Conservation (phyloP, 1,140 invertebrate species). For the Monomorium pharaonis region DNA sequence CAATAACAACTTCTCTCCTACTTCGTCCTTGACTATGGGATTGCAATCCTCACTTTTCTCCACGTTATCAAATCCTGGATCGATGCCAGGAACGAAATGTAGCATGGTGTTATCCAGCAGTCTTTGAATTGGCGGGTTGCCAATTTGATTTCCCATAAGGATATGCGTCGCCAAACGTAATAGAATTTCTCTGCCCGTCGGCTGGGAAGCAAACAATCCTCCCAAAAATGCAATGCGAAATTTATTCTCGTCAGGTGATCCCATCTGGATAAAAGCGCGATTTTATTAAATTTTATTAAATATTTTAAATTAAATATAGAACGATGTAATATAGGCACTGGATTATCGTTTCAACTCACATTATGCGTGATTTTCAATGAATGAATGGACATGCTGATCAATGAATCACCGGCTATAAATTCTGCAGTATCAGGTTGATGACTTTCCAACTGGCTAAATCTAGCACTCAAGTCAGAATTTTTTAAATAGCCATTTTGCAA, state of each 20-base stretch:
- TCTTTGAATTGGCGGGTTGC: slow-evolving; percentile 87
- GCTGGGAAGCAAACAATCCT: slow-evolving; percentile 93
- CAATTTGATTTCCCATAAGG: slow-evolving; percentile 88
- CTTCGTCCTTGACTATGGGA: slow-evolving; percentile 84
- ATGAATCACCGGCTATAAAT: slow-evolving; percentile 87
- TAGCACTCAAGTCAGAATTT: slow-evolving; percentile 87
- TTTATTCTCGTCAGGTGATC: slow-evolving; percentile 91
- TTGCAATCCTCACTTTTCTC: slow-evolving; percentile 83
- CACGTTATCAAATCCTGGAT: slow-evolving; percentile 86
- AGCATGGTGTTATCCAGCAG: slow-evolving; percentile 91
- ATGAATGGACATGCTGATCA: slow-evolving; percentile 87
- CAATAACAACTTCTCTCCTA: slow-evolving; percentile 86
- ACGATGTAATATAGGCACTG: not conserved
- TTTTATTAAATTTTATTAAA: too few species aligned
- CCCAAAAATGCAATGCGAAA: slow-evolving; percentile 93
- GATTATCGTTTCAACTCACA: slow-evolving; percentile 80
- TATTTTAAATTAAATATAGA: slow-evolving; percentile 16
- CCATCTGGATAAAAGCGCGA: slow-evolving; percentile 85
- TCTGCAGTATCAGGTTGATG: slow-evolving; percentile 87
- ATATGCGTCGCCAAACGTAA: slow-evolving; percentile 94
- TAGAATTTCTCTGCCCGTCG: slow-evolving; percentile 93
- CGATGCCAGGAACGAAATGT: slow-evolving; percentile 92
- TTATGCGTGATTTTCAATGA: slow-evolving; percentile 88
- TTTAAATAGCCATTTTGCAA: slow-evolving; percentile 77
- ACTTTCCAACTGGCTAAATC: slow-evolving; percentile 89